Percentiles rank a stretch among this genome's conserved stretches.
Evolutionary conservation across 30 jellyfish, hydroid and myxozoan species (phyloP).

Genomic region (Hydractinia echinata): DNA sequence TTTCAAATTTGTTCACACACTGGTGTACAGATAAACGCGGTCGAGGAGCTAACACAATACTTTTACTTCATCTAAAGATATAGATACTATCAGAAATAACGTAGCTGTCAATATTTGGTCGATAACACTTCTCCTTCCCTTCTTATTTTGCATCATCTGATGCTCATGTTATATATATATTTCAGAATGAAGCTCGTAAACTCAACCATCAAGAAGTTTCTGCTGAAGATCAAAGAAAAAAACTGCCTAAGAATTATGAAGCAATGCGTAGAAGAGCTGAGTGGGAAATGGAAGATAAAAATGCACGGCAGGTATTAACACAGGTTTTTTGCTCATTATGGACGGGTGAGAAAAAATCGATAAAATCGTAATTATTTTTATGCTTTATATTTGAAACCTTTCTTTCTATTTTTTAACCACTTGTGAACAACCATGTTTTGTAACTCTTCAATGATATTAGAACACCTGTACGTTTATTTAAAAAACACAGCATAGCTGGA

Average conservation of each 20-base stretch:
- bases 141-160: background rate
- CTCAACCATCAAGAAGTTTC: slow-evolving; percentile 83
- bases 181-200: slow-evolving; percentile 90
- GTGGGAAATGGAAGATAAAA: slow-evolving; percentile 85
- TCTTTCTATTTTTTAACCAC: too few species aligned
- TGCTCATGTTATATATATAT: background rate
- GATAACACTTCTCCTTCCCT: background rate
- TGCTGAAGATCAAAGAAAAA: slow-evolving; percentile 87
- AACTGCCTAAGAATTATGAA: slow-evolving; percentile 85
- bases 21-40: background rate
- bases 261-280: slow-evolving; percentile 88
- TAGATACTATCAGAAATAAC: too few species aligned
- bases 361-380: too few species aligned
- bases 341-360: too few species aligned
- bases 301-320: slow-evolving; percentile 80
- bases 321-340: too few species aligned
- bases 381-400: too few species aligned
- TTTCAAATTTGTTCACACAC: too few species aligned
- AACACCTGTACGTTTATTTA: too few species aligned
- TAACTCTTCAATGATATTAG: too few species aligned
- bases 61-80: background rate
- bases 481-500: too few species aligned
- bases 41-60: background rate
- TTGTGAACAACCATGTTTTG: too few species aligned
- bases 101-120: too few species aligned